Base-by-base conservation (phyloP, 2,888 invertebrate genomes). In the Microctonus aethiopoides region DNA sequence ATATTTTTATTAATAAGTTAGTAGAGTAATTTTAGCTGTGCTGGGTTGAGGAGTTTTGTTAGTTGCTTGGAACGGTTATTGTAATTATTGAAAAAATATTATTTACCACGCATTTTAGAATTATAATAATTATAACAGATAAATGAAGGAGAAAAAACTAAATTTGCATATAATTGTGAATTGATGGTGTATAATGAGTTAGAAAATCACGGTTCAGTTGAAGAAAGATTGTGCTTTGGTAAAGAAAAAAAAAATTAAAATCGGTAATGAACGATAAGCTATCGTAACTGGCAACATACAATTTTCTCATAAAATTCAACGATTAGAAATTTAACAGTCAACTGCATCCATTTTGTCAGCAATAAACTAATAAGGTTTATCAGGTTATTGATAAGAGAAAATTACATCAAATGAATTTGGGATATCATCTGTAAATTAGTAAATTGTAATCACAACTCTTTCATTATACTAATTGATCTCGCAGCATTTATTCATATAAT, bases 311-410 rank as follows among this genome's bases (percentile, higher is more conserved):
- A 57, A 57, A 57, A 16, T 57, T 32, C 34, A 57, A 57, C 26
- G 32, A 57, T 57, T 57, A 34, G n/a, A n/a, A 57, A 57, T 57
- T 57, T 57, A 57, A 57, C 57, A 57, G 20, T 16, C 57, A 26
- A 57, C 32, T 57, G 5, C 57, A 32, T 29, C 34, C 57, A 57
- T 57, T 57, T 57, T 34, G 2, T 32, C 32, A 57, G 9, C 20
- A n/a, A 32, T 57, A 57, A 57, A 57, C n/a, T 32, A 29, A 16
- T 57, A 7, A 34, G 32, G 9, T 34, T 57, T 6, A n/a, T 9
- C 16, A 32, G 57, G 9, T 34, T 57, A 57, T 57, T 57, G 57
- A n/a, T 57, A 57, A 34, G 32, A 16, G 10, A 1, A n/a, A n/a
- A 16, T 29, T 24, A 54, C 13, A 54, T 11, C 26, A 26, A 54